These are phyloP conservation scores for Synergus japonicus DNA, from an alignment of 2,888 invertebrate species.

Conservation along the genomic window DNA sequence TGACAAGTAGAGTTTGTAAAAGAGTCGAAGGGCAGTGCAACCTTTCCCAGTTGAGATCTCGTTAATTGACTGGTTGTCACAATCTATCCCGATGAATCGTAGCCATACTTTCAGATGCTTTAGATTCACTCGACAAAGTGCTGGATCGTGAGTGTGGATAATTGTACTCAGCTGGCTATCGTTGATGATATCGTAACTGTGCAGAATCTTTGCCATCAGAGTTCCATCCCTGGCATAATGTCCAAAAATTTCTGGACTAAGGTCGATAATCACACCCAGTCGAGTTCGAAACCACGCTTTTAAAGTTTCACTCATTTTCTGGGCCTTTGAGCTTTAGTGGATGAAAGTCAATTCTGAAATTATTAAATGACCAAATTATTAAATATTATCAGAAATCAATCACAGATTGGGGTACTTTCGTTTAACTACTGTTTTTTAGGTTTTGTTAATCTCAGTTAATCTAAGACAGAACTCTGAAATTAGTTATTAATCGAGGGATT, in stretches of 20 bases:
- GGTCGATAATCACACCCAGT: conserved; percentile 79
- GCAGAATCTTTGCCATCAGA: conserved; percentile 80
- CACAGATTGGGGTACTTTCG: background rate
- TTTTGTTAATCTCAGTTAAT: background rate
- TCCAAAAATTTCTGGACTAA: conserved; percentile 80
- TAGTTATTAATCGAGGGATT: too few relatives aligned
- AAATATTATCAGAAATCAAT: too few relatives aligned
- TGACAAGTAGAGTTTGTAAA: conserved; percentile 82
- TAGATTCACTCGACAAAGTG: conserved; percentile 79
- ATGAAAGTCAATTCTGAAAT: background rate
- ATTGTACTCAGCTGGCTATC: conserved; percentile 80
- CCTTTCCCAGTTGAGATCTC: conserved; percentile 78
- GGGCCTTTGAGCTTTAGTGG: background rate
- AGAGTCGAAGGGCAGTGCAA: conserved; percentile 79
- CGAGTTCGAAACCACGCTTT: conserved; percentile 81
- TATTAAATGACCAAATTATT: background rate
- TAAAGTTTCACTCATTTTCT: conserved; percentile 80
- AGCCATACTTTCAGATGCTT: conserved; percentile 80
- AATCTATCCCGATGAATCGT: conserved; percentile 77
- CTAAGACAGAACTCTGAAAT: too few relatives aligned
- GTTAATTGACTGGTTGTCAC: conserved; percentile 77
- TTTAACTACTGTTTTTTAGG: background rate
- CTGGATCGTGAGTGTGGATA: conserved; percentile 73
- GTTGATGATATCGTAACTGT: conserved; percentile 81
- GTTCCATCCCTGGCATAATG: conserved; percentile 81